These are phyloP conservation scores for Chrosomus eos DNA, from an alignment of 2,797 vertebrate species.

Conservation along the genomic window DNA sequence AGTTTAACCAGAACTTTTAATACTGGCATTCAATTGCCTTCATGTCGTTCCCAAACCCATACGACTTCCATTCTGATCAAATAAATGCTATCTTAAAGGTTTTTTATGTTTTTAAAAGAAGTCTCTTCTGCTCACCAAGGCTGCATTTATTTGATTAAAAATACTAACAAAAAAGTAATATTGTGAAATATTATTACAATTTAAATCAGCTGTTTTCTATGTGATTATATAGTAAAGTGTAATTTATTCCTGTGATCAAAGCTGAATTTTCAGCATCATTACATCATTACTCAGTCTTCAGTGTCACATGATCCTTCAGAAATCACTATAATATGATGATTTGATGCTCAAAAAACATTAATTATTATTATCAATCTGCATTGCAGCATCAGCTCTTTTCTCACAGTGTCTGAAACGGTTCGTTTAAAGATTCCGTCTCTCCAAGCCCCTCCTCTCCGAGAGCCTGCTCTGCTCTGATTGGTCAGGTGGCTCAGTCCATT, in stretches of 20 bases:
- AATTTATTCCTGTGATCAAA: no score
- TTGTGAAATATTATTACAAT: no score
- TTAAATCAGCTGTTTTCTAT: no score
- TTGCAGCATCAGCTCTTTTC: neutral
- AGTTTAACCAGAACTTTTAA: neutral
- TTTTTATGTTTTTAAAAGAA: neutral
- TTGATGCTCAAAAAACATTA: neutral
- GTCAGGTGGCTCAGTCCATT: neutral
- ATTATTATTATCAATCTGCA: no score
- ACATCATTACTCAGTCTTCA: no score
- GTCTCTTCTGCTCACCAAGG: no score
- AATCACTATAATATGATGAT: no score
- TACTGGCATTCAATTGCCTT: neutral
- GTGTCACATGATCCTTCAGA: no score
- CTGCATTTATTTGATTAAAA: no score
- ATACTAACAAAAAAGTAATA: no score
- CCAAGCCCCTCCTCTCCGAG: neutral
- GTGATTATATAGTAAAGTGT: no score
- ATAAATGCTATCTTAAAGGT: neutral
- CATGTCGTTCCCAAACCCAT: neutral
- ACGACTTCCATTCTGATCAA: neutral
- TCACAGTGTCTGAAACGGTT: neutral
- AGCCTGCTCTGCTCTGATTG: neutral
- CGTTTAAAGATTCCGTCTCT: neutral
- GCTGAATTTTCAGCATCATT: no score